Evolutionary conservation across 2,888 invertebrate genomes (phyloP), one percentile per base, ranked within the genome.

Genomic region (Perizoma affinitatum): DNA sequence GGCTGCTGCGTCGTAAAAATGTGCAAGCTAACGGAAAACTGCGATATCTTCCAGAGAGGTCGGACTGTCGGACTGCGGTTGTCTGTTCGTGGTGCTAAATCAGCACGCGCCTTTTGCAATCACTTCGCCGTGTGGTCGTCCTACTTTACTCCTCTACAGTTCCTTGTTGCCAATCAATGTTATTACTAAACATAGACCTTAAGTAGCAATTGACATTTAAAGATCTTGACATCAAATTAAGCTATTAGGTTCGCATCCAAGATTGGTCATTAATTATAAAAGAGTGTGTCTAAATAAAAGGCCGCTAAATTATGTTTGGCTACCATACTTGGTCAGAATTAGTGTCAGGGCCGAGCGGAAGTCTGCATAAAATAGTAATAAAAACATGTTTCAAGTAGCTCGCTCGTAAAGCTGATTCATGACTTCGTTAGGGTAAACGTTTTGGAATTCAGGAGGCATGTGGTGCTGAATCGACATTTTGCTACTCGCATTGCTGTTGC

Each of bases 11-110:
- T 83, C 83, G 80, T 84, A 85, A 85, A 84, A 87, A 86, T 87
- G 87, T 87, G 86, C 86, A 86, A 83, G 78, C 80, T 82, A 83
- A 87, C 83, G 84, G 85, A 86, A 84, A 84, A 75, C 69, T 72
- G 75, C 70, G 61, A 66, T 67, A 65, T 68, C 66, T 65, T 54
- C 63, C 61, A 66, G 66, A 54, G 44, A 58, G 42, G 22, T 22
- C 22, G 22, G 22, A 22, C 22, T 22, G 55, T 50, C 54, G 56
- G 48, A 60, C 52, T 65, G 58, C 66, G 65, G 63, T 67, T 63
- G 58, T 61, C 62, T 58, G 11, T 22, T 47, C 58, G 42, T 53
- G 43, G 41, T 46, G 59, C 53, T 61, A 60, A 67, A 57, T 63
- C 68, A 61, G 66, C 66, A 45, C 7, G n/a, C 42, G 44, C 38